phyloP scores from a whole-genome alignment of 1,140 invertebrate species.

The Chironomus striatipennis region DNA sequence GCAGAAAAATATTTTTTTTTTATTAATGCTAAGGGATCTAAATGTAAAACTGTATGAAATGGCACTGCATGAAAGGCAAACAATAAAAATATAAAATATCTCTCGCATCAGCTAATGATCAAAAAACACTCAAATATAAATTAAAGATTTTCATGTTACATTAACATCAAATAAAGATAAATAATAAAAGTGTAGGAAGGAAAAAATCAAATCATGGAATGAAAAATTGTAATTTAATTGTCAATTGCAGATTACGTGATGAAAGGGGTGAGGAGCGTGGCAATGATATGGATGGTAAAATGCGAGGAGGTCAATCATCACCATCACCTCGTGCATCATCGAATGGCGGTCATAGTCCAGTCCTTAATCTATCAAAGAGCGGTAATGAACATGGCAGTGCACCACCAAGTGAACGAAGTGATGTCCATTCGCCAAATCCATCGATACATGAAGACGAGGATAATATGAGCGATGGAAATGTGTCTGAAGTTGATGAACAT shows the following conservation, averaged over 20 bases:
- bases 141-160: not conserved
- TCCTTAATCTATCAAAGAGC: conserved; percentile 80
- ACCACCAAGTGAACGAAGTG: conserved; percentile 46
- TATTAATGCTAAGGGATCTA: too few relatives aligned
- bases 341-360: conserved; percentile 80
- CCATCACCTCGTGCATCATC: conserved; percentile 46
- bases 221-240: not conserved
- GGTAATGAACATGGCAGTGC: conserved; percentile 49
- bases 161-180: too few relatives aligned
- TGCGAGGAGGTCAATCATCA: conserved; percentile 16
- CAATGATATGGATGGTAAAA: not conserved
- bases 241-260: conserved; percentile 18
- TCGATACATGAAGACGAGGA: conserved; percentile 59
- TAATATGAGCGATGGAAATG: conserved; percentile 78
- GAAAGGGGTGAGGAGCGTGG: conserved; percentile 20
- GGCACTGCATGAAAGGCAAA: too few relatives aligned
- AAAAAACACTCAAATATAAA: not conserved
- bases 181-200: too few relatives aligned
- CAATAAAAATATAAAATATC: too few relatives aligned
- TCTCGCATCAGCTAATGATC: not conserved
- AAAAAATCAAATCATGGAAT: not conserved
- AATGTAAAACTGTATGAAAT: too few relatives aligned
- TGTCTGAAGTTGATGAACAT: conserved; percentile 41
- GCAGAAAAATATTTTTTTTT: too few relatives aligned
- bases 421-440: conserved; percentile 41